These are phyloP conservation scores for Mechanitis messenoides DNA, from an alignment of 2,888 invertebrate genomes.

Conservation along the genomic window DNA sequence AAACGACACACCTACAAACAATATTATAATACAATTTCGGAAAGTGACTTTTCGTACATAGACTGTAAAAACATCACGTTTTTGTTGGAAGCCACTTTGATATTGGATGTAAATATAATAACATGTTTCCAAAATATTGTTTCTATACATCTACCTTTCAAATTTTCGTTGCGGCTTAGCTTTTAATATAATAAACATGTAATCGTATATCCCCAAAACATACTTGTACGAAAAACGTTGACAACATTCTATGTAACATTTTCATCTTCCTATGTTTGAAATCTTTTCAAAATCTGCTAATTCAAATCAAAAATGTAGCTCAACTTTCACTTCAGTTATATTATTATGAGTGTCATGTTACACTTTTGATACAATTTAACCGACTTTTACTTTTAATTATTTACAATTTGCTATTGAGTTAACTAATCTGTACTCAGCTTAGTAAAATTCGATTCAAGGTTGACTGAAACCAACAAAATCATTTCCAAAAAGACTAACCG, in stretches of 20 bases:
- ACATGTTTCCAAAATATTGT: background rate
- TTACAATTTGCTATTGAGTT: no score
- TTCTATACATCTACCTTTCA: background rate
- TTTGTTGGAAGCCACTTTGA: background rate
- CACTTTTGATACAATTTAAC: conserved; percentile 6
- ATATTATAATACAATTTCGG: conserved; percentile 13
- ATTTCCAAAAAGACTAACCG: conserved; percentile 54
- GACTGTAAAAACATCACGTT: conserved; percentile 3
- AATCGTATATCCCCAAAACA: no score
- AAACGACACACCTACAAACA: conserved; percentile 11
- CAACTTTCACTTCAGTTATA: no score
- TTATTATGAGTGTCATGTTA: no score
- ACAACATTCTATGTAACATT: no score
- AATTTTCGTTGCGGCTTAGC: no score
- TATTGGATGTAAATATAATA: conserved; percentile 1
- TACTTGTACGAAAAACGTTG: no score
- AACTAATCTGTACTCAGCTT: background rate
- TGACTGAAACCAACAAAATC: conserved; percentile 39
- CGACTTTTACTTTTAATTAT: background rate
- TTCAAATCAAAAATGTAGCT: no score
- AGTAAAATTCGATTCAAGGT: conserved; percentile 37
- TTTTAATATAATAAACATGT: no score
- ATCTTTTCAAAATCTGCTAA: no score
- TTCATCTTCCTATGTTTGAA: no score
- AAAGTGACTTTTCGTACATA: conserved; percentile 8